A percentile compares a stretch with the other conserved stretches of the same genome.
Evolutionary conservation across 92 coral and sea anemone genomes (phyloP).

Genomic region (Phenganax subtilis): DNA sequence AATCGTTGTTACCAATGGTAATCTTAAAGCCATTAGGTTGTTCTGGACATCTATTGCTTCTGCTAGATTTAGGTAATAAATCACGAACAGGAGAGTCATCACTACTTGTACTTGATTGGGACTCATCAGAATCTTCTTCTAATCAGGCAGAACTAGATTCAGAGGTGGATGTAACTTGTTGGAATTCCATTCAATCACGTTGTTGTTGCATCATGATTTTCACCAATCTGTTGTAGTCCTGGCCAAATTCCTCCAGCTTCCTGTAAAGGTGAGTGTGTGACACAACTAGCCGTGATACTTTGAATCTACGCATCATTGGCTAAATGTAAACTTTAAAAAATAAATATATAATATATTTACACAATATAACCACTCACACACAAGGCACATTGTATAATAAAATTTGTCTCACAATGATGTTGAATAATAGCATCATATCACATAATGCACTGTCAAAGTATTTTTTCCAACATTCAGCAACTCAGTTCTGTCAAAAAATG

Average conservation of each 20-base stretch:
- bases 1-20: not conserved
- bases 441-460: too few relatives aligned
- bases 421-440: too few relatives aligned
- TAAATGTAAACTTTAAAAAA: not conserved
- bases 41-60: not conserved
- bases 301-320: slow-evolving; percentile 6
- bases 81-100: not conserved
- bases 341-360: not conserved
- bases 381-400: not conserved
- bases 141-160: too few relatives aligned
- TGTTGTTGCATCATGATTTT: not conserved
- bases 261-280: not conserved
- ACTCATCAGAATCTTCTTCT: not conserved
- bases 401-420: not conserved
- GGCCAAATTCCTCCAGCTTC: not conserved
- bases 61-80: not conserved
- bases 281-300: not conserved
- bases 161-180: not conserved
- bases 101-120: not conserved
- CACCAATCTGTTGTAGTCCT: not conserved
- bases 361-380: not conserved
- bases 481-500: too few relatives aligned
- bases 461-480: too few relatives aligned
- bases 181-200: not conserved
- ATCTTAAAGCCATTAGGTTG: not conserved